Evolutionary conservation across 2,113 vertebrate species (phyloP).

Genomic region (Ivindomyrus marchei): DNA sequence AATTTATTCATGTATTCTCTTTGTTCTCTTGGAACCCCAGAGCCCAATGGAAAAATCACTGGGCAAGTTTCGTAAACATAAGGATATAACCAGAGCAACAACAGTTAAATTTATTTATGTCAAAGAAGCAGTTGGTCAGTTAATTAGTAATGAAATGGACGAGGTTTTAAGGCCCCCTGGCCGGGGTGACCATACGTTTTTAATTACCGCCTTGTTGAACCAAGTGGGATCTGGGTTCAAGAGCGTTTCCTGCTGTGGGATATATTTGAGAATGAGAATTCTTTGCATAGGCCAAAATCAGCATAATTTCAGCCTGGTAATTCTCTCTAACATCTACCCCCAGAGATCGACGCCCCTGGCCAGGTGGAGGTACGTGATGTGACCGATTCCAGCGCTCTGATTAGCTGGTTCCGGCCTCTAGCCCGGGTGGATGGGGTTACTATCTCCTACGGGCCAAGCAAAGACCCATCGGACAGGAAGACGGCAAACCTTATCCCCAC

Average conservation of each 20-base stretch:
- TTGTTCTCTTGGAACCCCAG: not conserved
- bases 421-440: constrained; percentile 69
- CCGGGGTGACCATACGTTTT: not conserved
- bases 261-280: not conserved
- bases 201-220: not conserved
- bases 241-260: not conserved
- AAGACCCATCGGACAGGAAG: constrained; percentile 59
- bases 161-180: not conserved
- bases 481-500: constrained; percentile 64
- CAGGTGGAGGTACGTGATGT: constrained; percentile 77
- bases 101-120: not conserved
- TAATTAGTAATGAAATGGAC: constrained; percentile 2
- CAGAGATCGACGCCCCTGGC: constrained; percentile 78
- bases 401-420: constrained; percentile 80
- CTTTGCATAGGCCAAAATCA: not conserved
- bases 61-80: not conserved
- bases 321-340: not conserved
- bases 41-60: not conserved
- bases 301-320: not conserved
- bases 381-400: constrained; percentile 75
- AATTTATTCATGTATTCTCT: not conserved
- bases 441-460: constrained; percentile 68
- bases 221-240: not conserved
- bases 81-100: not conserved
- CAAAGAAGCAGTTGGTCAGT: not conserved